Evolutionary conservation across 1,140 invertebrate genomes (phyloP), one percentile per base, ranked within the genome.

Genomic region (Conus betulinus): DNA sequence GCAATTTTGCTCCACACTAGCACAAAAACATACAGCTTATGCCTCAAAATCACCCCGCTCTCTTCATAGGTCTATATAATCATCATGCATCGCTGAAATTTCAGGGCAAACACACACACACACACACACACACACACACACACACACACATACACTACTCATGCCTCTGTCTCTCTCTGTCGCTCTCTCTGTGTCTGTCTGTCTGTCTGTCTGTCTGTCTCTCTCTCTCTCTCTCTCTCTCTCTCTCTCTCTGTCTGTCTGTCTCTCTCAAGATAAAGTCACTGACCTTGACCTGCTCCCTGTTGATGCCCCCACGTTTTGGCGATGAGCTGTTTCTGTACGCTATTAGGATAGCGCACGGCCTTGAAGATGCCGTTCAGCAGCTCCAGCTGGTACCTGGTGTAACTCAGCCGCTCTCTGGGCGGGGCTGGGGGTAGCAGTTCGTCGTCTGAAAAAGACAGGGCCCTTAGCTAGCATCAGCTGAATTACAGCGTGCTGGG

Each of bases 281-380:
- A 84, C 88, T 89, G 88, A 95, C 94, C 92, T 95, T 95, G 27
- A 95, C 94, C 87, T 95, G 95, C 79, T 95, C 94, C n/a, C 94
- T 90, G 15, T 93, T 94, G 57, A 95, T 95, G 8, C 95, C 95
- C 0, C 95, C 93, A 5, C 94, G 89, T 89, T 95, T 95, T 94
- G 20, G 94, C 94, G 71, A 95, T 94, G 52, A 95, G 91, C 57
- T 94, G 93, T 92, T 95, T 95, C 90, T 95, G 95, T 15, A 93
- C 93, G 27, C 92, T 94, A 92, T 95, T 95, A 15, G 95, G 95
- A 84, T 95, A 95, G 52, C 93, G 90, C 84, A 95, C 93, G 39
- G 93, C 85, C 23, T 89, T 85, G 87, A 93, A 95, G 79, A 95
- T 95, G 53, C 92, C 93, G 85, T 94, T 94, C 5, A 95, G 89